Evolutionary conservation across 2,888 invertebrate genomes (phyloP).

Genomic region (Rosalia funebris): DNA sequence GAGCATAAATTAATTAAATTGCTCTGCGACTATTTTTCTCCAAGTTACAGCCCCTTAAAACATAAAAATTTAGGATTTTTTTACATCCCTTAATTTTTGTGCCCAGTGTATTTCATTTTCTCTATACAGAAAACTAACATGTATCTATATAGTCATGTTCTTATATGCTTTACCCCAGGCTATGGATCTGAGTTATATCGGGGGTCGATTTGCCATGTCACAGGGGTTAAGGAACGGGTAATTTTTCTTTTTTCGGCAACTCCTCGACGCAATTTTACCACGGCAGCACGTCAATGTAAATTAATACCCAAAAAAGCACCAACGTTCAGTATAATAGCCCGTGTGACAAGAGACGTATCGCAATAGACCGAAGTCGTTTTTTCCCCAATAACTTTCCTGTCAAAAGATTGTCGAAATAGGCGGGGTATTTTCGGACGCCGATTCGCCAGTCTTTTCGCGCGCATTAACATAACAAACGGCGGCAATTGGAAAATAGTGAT

Average conservation of each 20-base stretch:
- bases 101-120: too few relatives aligned
- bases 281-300: constrained; percentile 31
- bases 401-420: constrained; percentile 18
- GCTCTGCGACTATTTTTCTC: too few relatives aligned
- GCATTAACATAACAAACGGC: neutral
- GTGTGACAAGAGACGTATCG: constrained; percentile 37
- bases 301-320: constrained; percentile 31
- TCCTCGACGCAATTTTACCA: constrained; percentile 4
- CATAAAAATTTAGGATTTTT: too few relatives aligned
- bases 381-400: constrained; percentile 23
- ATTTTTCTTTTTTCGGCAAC: constrained; percentile 12
- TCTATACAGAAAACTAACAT: too few relatives aligned
- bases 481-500: neutral
- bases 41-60: too few relatives aligned
- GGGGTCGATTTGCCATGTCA: neutral
- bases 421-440: constrained; percentile 10
- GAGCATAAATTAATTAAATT: too few relatives aligned
- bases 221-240: neutral
- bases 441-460: neutral
- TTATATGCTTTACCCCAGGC: too few relatives aligned
- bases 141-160: too few relatives aligned
- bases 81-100: too few relatives aligned
- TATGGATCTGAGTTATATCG: too few relatives aligned
- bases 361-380: constrained; percentile 35
- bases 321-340: constrained; percentile 32